A percentile compares a stretch with the other conserved stretches of the same genome.
Conservation (phyloP, 2,888 invertebrate species). For the Muscina levida region DNA sequence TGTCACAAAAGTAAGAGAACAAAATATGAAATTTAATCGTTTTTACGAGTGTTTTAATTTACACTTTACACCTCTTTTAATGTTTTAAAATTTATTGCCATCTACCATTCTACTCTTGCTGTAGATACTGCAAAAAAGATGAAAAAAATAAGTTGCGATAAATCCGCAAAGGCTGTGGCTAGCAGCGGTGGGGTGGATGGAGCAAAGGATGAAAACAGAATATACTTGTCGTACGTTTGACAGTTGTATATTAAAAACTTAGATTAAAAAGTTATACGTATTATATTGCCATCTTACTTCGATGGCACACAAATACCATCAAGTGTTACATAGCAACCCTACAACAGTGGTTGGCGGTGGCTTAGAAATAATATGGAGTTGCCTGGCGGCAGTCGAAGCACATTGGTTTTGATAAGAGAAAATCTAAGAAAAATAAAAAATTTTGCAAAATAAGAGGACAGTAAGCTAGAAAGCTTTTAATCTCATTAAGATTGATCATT, state of each 20-base stretch:
- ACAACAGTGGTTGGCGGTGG: background rate
- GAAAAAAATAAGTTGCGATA: too few species aligned
- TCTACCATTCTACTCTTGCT: background rate
- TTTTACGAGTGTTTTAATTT: slow-evolving; percentile 1
- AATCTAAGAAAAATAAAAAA: too few species aligned
- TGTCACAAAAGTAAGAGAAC: background rate
- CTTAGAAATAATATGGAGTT: background rate
- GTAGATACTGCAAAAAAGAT: too few species aligned
- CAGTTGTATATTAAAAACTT: slow-evolving; percentile 61
- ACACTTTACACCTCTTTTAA: slow-evolving; percentile 12
- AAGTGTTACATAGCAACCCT: slow-evolving; percentile 7
- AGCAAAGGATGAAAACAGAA: slow-evolving; percentile 19
- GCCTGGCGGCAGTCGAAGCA: background rate
- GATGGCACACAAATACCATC: slow-evolving; percentile 29
- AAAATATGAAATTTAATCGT: background rate
- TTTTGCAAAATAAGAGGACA: too few species aligned
- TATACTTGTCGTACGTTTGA: slow-evolving; percentile 54
- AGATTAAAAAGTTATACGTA: slow-evolving; percentile 56
- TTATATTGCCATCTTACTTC: background rate
- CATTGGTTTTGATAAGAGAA: too few species aligned
- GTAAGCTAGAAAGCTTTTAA: too few species aligned
- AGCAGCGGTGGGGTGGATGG: background rate
- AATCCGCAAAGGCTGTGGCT: background rate
- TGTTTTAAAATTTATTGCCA: slow-evolving; percentile 27
- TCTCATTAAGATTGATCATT: too few species aligned